A percentile compares a stretch with the other conserved stretches of the same genome.
Conservation (phyloP, 2,113 vertebrate species). For the Chlorodrepanis virens region DNA sequence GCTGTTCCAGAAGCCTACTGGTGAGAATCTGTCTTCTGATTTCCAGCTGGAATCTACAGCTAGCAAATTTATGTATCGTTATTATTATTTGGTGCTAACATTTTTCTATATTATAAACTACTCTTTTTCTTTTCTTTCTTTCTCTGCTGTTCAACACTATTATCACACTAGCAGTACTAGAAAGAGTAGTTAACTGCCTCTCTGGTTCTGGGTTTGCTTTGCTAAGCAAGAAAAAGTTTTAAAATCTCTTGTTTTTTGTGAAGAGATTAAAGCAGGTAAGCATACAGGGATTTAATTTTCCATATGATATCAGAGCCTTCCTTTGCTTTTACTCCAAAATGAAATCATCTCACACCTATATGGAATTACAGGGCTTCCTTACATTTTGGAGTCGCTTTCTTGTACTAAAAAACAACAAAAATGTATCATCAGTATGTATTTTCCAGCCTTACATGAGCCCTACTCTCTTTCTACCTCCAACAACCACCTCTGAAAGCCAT, state of each 20-base stretch:
- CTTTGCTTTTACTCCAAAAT: neutral
- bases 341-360: neutral
- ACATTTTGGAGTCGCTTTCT: neutral
- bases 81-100: neutral
- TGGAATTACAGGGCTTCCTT: neutral
- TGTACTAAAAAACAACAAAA: neutral
- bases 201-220: neutral
- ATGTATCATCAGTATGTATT: neutral
- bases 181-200: neutral
- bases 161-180: neutral
- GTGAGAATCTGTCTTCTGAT: neutral
- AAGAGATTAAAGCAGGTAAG: neutral
- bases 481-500: neutral
- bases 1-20: neutral
- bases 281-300: neutral
- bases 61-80: neutral
- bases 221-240: neutral
- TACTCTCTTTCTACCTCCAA: neutral
- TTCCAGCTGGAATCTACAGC: neutral
- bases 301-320: neutral
- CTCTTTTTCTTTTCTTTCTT: neutral
- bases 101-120: neutral
- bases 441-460: neutral
- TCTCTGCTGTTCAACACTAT: neutral
- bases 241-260: neutral